phyloP scores from a whole-genome alignment of 2,888 invertebrate species.

The Trimorus sp. region DNA sequence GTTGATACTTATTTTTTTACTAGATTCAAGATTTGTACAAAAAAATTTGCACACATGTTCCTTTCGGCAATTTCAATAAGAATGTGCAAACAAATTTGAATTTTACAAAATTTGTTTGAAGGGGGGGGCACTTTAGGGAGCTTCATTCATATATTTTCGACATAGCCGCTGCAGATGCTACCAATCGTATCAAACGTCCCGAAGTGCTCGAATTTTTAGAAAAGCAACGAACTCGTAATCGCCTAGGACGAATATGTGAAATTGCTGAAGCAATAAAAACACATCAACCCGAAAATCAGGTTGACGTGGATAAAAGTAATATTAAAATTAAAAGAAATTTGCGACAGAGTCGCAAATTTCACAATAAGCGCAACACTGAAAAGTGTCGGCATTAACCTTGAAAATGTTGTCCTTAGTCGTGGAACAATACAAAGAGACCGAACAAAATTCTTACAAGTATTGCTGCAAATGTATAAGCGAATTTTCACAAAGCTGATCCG shows the following conservation, averaged over 20 bases:
- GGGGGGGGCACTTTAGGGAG: too few relatives aligned
- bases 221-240: slow-evolving; percentile 1
- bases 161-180: not conserved
- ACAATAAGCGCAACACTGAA: not conserved
- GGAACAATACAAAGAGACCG: not conserved
- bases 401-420: not conserved
- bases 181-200: not conserved
- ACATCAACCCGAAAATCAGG: not conserved
- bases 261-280: not conserved
- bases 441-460: not conserved
- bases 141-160: too few relatives aligned
- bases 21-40: too few relatives aligned
- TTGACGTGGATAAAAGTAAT: not conserved
- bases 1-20: too few relatives aligned
- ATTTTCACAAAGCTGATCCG: not conserved
- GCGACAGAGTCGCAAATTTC: not conserved
- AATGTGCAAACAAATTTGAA: too few relatives aligned
- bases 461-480: not conserved
- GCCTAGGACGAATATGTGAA: not conserved
- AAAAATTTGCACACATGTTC: too few relatives aligned
- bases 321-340: not conserved
- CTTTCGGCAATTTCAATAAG: too few relatives aligned
- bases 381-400: not conserved
- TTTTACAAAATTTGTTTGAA: too few relatives aligned
- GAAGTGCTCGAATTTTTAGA: not conserved